Conservation (phyloP, 1,140 invertebrate genomes). For the Drosophila teissieri region DNA sequence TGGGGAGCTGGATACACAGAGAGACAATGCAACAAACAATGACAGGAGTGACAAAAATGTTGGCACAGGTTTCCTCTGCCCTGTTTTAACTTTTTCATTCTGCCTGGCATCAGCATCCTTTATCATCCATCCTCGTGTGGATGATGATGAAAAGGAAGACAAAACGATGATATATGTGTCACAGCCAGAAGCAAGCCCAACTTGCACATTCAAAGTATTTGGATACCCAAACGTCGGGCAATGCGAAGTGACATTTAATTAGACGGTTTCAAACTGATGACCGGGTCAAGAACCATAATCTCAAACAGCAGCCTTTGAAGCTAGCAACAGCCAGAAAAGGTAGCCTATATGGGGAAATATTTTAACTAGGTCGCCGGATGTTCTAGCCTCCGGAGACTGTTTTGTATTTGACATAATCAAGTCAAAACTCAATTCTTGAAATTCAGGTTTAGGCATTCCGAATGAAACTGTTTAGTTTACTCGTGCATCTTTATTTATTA, state of each 20-base stretch:
- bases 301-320: constrained; percentile 7
- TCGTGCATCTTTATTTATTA: constrained; percentile 39
- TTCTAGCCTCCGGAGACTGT: not conserved
- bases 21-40: constrained; percentile 50
- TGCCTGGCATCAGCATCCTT: constrained; percentile 22
- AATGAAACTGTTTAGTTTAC: constrained; percentile 31
- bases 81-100: constrained; percentile 25
- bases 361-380: no score
- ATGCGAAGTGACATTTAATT: constrained; percentile 63
- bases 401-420: constrained; percentile 35
- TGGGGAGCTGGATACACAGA: constrained; percentile 5
- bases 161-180: constrained; percentile 48
- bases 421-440: constrained; percentile 25
- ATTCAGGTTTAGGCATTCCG: constrained; percentile 3
- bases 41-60: constrained; percentile 58
- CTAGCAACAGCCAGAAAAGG: not conserved
- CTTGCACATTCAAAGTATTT: constrained; percentile 26
- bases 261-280: constrained; percentile 51
- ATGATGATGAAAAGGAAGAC: constrained; percentile 42
- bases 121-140: constrained; percentile 31
- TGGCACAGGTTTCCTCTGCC: constrained; percentile 49
- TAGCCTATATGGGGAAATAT: no score
- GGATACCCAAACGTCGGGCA: constrained; percentile 45
- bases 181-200: constrained; percentile 43
- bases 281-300: constrained; percentile 30